Evolutionary conservation across 2,888 invertebrate species (phyloP), one percentile per base, ranked within the genome.

Genomic region (Nymphalis c-album): DNA sequence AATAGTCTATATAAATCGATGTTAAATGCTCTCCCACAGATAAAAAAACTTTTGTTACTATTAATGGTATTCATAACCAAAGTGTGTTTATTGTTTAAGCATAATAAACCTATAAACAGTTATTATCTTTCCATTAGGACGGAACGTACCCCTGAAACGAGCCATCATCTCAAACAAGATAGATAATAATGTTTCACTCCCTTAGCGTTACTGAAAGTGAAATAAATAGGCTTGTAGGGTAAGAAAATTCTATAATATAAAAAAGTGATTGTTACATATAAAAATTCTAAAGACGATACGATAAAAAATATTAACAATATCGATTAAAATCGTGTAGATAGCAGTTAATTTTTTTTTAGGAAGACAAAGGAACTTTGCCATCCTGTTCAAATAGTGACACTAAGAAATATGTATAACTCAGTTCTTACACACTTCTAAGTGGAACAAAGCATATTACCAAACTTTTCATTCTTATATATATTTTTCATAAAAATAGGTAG

Each of bases 101-200:
- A 17, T 74, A 75, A 77, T 75, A 73, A 67, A 71, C 72, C 69
- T 75, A 75, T 79, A 77, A 81, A 81, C 80, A 78, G 79, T 80
- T 85, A 83, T 84, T 84, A 84, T 82, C 77, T 82, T 84, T 84
- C 82, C 83, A 85, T 84, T 84, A 84, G 74, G 73, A 73, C 69
- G 60, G 60, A 65, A 53, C 65, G 65, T 50, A 35, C 59, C 59
- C 53, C 65, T 59, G 53, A 53, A 65, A 65, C 60, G 60, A 60
- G 60, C 64, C 60, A 60, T 65, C 65, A 65, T 65, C 65, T 65
- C 65, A 60, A 65, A 65, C 60, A 60, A 53, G 65, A 65, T 53
- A 65, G 65, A 65, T 65, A 65, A 65, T 60, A 60, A 60, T 53
- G 47, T 26, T 65, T 47, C 26, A 65, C 58, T 31, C 53, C 51